Evolutionary conservation across 35 echinoderm and acorn worm species (phyloP).

Genomic region (Chiridota heheva): DNA sequence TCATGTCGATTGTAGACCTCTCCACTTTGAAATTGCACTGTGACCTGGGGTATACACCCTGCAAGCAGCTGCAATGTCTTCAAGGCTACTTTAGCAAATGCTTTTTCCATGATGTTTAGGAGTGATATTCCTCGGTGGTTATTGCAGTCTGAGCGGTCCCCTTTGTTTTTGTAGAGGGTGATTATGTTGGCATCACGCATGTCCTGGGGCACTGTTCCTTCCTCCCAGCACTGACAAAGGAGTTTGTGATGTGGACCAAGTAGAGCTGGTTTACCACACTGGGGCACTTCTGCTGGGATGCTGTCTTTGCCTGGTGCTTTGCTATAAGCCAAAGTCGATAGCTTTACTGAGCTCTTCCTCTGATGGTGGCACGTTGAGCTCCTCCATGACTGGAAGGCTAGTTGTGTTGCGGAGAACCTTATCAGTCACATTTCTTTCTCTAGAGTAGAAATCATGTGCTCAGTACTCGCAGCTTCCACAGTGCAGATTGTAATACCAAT

Average conservation of each 20-base stretch:
- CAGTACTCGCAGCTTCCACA: too few relatives aligned
- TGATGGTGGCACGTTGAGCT: constrained; percentile 47
- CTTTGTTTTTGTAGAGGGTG: constrained; percentile 67
- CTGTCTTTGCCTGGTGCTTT: constrained; percentile 56
- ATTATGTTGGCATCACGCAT: constrained; percentile 55
- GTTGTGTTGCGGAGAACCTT: not conserved
- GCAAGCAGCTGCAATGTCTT: constrained; percentile 48
- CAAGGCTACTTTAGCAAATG: constrained; percentile 48
- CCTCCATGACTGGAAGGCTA: constrained; percentile 36
- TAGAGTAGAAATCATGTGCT: constrained; percentile 43
- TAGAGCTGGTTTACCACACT: constrained; percentile 33
- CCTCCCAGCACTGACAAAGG: constrained; percentile 55
- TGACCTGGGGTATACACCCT: constrained; percentile 59
- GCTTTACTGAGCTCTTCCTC: constrained; percentile 58
- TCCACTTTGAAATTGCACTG: constrained; percentile 66
- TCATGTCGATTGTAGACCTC: constrained; percentile 47
- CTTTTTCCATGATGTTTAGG: constrained; percentile 58
- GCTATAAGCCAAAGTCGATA: constrained; percentile 3
- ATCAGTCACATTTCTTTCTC: constrained; percentile 25
- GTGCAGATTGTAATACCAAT: too few relatives aligned
- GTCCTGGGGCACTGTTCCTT: constrained; percentile 33
- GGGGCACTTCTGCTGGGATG: constrained; percentile 46
- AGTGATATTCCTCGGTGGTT: constrained; percentile 52
- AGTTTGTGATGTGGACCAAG: constrained; percentile 31
- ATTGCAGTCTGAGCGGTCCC: constrained; percentile 60